phyloP scores from a whole-genome alignment of 2,888 invertebrate genomes.

The Portevinia maculata region DNA sequence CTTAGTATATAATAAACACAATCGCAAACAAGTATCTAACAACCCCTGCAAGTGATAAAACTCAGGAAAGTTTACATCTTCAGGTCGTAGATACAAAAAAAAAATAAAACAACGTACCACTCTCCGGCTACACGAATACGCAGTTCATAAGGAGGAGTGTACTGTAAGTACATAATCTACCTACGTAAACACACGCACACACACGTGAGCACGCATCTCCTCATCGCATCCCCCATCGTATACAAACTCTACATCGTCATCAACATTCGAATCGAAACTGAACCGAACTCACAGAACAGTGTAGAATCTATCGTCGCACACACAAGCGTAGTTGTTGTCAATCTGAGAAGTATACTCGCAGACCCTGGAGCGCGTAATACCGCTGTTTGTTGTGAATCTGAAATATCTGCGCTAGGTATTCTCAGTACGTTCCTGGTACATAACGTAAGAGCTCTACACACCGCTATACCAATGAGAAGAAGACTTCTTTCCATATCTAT shows the following conservation, averaged over 20 bases:
- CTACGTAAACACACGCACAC: constrained; percentile 65
- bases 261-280: constrained; percentile 8
- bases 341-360: constrained; percentile 31
- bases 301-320: constrained; percentile 42
- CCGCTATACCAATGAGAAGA: constrained; percentile 74
- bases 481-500: constrained; percentile 68
- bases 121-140: constrained; percentile 54
- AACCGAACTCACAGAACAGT: constrained; percentile 44
- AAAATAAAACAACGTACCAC: too few relatives aligned
- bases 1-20: constrained; percentile 19
- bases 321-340: constrained; percentile 49
- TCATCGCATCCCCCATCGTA: constrained; percentile 58
- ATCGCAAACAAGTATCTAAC: constrained; percentile 28
- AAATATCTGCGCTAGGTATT: constrained; percentile 73
- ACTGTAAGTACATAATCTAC: constrained; percentile 71
- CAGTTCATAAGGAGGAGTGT: constrained; percentile 72
- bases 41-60: constrained; percentile 59
- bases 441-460: constrained; percentile 69
- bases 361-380: constrained; percentile 66
- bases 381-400: constrained; percentile 70
- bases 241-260: constrained; percentile 28
- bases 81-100: constrained; percentile 53
- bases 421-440: constrained; percentile 72
- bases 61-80: constrained; percentile 60
- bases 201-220: constrained; percentile 44